Base-by-base conservation (phyloP, 2,113 vertebrate genomes). In the Tetrao urogallus region DNA sequence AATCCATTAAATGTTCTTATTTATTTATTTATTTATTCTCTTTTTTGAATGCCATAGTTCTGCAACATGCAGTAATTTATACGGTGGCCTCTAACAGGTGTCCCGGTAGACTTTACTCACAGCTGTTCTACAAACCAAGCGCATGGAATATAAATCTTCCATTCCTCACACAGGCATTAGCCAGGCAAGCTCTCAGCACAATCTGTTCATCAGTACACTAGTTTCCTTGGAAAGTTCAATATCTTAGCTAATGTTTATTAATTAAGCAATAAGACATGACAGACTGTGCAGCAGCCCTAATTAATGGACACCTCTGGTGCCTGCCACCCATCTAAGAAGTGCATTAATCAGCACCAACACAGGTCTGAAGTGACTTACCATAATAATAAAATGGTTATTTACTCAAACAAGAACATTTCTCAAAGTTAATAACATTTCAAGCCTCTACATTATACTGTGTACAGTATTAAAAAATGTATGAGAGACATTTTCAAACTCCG, bases 221-320 rank as follows among this genome's bases (percentile, higher is more conserved):
- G 24, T 87, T 95, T 94, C 93, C 78, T 75, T 63, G 54, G 86
- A 96, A 97, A 93, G 89, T 94, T 96, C 93, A 94, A 52, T 88
- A 94, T 88, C 93, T 95, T 88, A 91, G 85, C 87, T 96, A 96
- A 97, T 96, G 89, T 95, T 97, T 97, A 96, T 97, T 97, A 97
- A 96, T 97, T 95, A 97, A 96, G 94, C 92, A 97, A 96, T 96
- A 96, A 95, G 87, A 94, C 84, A 93, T 28, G 67, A 92, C 94
- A 96, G 89, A 90, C 89, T 90, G 67, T 93, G 93, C 91, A 92
- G 90, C 89, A 95, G 82, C 74, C 93, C 88, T 93, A 96, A 97
- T 97, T 95, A 95, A 95, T 94, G 73, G 87, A 86, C 89, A 96
- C 57, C 92, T 96, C 94, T 95, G 93, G 85, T 95, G 92, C 84